These are phyloP conservation scores for Odocoileus virginianus DNA, from an alignment of 2,113 vertebrate species.

Conservation along the genomic window DNA sequence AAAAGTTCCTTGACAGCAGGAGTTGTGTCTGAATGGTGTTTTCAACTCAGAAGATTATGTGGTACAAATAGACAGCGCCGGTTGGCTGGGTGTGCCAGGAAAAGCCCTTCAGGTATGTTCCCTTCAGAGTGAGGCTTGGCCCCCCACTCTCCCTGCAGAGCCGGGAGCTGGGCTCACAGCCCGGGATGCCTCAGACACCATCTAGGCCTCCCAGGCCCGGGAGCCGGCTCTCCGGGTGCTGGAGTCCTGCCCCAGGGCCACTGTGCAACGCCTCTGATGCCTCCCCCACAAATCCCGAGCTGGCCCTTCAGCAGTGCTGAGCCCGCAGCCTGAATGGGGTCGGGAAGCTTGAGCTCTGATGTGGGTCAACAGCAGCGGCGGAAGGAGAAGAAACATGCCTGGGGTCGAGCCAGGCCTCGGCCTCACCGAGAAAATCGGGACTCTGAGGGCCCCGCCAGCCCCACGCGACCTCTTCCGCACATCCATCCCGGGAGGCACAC, in stretches of 20 bases:
- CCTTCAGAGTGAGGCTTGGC: not conserved
- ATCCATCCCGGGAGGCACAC: accelerated
- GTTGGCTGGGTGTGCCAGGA: not conserved
- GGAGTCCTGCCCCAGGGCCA: too few relatives aligned
- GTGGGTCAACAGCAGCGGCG: accelerated
- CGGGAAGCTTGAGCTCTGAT: not conserved
- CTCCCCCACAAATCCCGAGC: not conserved
- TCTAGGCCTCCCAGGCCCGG: not conserved
- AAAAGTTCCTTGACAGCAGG: not conserved
- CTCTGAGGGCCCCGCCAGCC: too few relatives aligned
- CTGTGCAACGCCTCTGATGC: accelerated
- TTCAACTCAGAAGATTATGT: not conserved
- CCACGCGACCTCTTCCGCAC: accelerated
- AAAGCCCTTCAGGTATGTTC: accelerated
- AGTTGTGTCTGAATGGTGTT: not conserved
- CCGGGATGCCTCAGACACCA: accelerated
- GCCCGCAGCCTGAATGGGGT: not conserved
- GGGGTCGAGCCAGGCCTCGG: too few relatives aligned
- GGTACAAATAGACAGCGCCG: not conserved
- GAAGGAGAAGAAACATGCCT: accelerated
- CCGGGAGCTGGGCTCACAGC: accelerated
- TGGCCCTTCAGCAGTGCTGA: not conserved
- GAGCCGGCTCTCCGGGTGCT: accelerated
- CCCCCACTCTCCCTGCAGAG: accelerated
- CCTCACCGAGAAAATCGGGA: too few relatives aligned